Conservation (phyloP, 2,888 invertebrate genomes). For the Hirtodrosophila trivittata region DNA sequence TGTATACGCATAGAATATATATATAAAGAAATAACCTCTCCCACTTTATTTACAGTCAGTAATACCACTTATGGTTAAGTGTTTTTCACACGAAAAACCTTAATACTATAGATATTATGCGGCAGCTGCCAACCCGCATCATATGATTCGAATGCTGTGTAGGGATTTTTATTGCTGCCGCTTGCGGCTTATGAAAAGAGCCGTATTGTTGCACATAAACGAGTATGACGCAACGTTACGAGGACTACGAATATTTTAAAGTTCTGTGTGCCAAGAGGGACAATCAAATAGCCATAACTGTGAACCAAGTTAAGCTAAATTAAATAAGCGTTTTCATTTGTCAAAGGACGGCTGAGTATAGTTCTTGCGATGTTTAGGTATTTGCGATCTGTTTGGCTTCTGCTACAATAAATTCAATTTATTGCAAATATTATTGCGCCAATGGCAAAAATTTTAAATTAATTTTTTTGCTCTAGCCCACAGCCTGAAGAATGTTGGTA, state of each 20-base stretch:
- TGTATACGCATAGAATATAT: too few species aligned
- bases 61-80: too few species aligned
- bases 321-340: slow-evolving; percentile 61
- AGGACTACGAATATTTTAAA: background rate
- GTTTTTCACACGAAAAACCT: too few species aligned
- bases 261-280: slow-evolving; percentile 14
- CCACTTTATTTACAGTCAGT: too few species aligned
- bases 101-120: too few species aligned
- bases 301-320: slow-evolving; percentile 28
- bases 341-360: slow-evolving; percentile 49
- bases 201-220: slow-evolving; percentile 32
- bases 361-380: background rate
- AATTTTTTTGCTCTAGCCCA: slow-evolving; percentile 33
- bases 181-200: too few species aligned
- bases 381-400: slow-evolving; percentile 21
- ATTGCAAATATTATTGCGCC: slow-evolving; percentile 67
- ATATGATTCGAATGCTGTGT: too few species aligned
- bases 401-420: slow-evolving; percentile 52
- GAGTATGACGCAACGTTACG: slow-evolving; percentile 3
- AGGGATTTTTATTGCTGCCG: too few species aligned
- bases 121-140: too few species aligned
- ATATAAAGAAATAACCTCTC: too few species aligned
- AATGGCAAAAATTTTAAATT: slow-evolving; percentile 64
- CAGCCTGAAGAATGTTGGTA: background rate
- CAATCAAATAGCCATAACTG: slow-evolving; percentile 39